Base-by-base conservation (phyloP, 64 coral and sea anemone species). In the Catalaphyllia jardinei region DNA sequence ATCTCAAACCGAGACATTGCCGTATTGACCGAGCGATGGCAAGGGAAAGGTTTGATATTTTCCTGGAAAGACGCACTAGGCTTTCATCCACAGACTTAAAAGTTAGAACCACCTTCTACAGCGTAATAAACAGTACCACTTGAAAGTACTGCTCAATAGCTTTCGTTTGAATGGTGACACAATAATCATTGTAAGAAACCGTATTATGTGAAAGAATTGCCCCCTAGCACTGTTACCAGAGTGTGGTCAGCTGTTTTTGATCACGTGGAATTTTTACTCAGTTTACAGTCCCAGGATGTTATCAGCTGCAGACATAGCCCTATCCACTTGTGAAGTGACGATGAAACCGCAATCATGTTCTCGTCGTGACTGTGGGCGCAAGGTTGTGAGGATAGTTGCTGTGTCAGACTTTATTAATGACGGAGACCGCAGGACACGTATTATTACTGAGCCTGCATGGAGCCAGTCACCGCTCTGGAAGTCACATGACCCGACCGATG, bases 391-490 rank as follows among this genome's bases (percentile, higher is more conserved):
- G 25, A 20, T 92, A 4, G 85, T 62, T 11, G 75, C 90, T 60
- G 89, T 94, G 10, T 88, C 93, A 52, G 93, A 98, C 69, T 87
- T 89, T 24, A 94, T 91, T 7, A 29, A 83, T 74, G 94, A 96
- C 46, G 94, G 94, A 22, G 90, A 96, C 55, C 94, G 90, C 28
- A 86, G 86, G 35, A 89, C 74, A 50, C 86, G 87, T 59, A 89
- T 96, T 12, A 89, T 96, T 71, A 96, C 94, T 16, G 80, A 78
- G 55, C 90, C 85, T 4, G 80, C 82, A 57, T 31, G 73, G 62
- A 67, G 63, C 11, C 81, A 77, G 2, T 64, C 87, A 0, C 31
- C 35, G 16, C 39, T 92, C 18, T 96, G 94, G 94, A 60, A 59
- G 46, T 80, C 72, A 4, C 82, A 96, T 62, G 94, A 96, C 28